Conservation (phyloP, 2,888 invertebrate species). For the Dugesia japonica region DNA sequence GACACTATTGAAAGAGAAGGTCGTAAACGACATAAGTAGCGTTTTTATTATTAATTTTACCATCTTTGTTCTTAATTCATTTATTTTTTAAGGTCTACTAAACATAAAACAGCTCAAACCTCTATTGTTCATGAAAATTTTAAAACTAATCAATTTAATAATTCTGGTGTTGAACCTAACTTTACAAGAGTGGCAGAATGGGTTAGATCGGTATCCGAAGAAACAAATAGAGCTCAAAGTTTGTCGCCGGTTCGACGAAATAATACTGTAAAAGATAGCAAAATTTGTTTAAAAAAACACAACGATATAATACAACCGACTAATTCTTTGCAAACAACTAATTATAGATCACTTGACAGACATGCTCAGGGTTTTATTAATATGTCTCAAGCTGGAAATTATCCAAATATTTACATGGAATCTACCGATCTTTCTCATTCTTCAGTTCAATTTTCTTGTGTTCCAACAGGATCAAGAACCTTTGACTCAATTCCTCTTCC, state of each 20-base stretch:
- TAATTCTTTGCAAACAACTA: background rate
- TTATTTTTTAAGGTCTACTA: background rate
- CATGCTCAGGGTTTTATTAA: background rate
- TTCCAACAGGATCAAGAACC: background rate
- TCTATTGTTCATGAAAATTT: background rate
- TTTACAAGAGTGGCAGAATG: slow-evolving; percentile 42
- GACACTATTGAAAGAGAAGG: background rate
- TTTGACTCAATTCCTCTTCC: background rate
- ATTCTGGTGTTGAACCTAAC: slow-evolving; percentile 36
- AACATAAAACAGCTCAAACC: slow-evolving; percentile 13
- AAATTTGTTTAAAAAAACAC: background rate
- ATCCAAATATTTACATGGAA: background rate
- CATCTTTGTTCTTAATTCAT: background rate
- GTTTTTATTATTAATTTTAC: background rate
- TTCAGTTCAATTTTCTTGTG: background rate
- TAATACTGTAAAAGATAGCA: background rate
- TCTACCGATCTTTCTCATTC: background rate
- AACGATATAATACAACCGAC: background rate
- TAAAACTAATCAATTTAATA: slow-evolving; percentile 37
- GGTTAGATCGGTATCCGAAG: slow-evolving; percentile 41
- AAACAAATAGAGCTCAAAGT: slow-evolving; percentile 22
- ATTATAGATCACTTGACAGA: background rate
- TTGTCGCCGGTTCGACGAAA: background rate
- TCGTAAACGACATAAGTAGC: background rate
- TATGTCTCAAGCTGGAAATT: background rate